Conservation (phyloP, 2,113 vertebrate species). For the Todiramphus saurophagus region DNA sequence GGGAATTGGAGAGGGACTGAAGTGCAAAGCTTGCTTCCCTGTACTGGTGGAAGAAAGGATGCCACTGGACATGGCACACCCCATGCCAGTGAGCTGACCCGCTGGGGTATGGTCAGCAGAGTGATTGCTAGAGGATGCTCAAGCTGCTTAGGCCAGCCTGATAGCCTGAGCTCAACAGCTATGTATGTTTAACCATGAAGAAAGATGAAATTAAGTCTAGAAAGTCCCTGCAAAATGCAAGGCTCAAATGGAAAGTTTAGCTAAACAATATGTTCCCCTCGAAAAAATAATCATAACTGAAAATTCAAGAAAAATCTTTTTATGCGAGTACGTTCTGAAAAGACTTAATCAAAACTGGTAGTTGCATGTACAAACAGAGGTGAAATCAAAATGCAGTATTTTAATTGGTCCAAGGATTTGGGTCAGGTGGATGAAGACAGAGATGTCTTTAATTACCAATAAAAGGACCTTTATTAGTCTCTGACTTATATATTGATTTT, state of each 20-base stretch:
- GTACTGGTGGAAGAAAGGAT: not conserved
- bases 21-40: rapidly evolving
- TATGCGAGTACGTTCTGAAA: not conserved
- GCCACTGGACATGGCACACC: rapidly evolving
- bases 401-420: not conserved
- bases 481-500: not conserved
- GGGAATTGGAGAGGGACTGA: not conserved
- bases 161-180: not conserved
- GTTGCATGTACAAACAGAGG: not conserved
- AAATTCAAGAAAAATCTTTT: not conserved
- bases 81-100: rapidly evolving
- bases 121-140: no score
- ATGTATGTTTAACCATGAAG: not conserved
- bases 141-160: not conserved
- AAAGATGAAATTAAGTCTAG: not conserved
- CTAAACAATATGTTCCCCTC: not conserved
- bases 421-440: not conserved
- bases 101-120: not conserved
- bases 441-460: not conserved
- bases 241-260: not conserved
- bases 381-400: not conserved
- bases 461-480: not conserved
- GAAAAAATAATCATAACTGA: not conserved
- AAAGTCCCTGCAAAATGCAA: not conserved
- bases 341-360: not conserved